Evolutionary conservation across 2,113 vertebrate genomes (phyloP).

Genomic region (Leptobrachium leishanense): DNA sequence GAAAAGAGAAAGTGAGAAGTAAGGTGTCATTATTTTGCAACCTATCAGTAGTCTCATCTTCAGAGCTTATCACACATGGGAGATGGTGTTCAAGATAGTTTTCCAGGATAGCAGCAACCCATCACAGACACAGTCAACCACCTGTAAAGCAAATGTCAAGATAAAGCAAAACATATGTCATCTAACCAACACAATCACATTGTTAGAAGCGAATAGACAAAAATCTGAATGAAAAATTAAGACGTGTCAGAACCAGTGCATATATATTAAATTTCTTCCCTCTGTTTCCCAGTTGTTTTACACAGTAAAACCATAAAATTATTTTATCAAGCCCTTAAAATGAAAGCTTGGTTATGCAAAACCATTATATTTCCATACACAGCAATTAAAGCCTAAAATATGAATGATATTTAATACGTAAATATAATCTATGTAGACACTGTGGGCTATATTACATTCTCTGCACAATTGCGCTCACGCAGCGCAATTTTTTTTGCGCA

Average conservation of each 20-base stretch:
- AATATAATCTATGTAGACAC: no score
- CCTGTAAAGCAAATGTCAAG: conserved; percentile 78
- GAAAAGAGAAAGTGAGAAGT: background rate
- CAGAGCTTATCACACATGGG: conserved; percentile 69
- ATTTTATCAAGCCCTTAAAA: no score
- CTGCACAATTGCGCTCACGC: no score
- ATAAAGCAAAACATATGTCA: conserved; percentile 78
- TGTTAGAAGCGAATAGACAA: conserved; percentile 56
- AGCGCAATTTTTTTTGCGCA: no score
- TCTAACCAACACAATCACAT: conserved; percentile 63
- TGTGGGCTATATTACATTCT: no score
- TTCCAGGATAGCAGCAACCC: conserved; percentile 77
- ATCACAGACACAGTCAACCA: conserved; percentile 76
- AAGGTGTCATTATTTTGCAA: background rate
- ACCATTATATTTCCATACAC: no score
- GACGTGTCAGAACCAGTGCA: conserved; percentile 55
- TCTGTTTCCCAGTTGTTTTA: conserved; percentile 64
- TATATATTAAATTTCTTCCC: conserved; percentile 58
- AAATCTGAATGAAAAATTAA: conserved; percentile 64
- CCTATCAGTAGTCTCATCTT: conserved; percentile 61
- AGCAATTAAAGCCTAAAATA: no score
- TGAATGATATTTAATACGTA: no score
- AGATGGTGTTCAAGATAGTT: conserved; percentile 70
- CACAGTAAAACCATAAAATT: conserved; percentile 14
- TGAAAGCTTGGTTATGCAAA: no score